phyloP scores from a whole-genome alignment of 2,797 vertebrate species.

The Lutjanus argentimaculatus region DNA sequence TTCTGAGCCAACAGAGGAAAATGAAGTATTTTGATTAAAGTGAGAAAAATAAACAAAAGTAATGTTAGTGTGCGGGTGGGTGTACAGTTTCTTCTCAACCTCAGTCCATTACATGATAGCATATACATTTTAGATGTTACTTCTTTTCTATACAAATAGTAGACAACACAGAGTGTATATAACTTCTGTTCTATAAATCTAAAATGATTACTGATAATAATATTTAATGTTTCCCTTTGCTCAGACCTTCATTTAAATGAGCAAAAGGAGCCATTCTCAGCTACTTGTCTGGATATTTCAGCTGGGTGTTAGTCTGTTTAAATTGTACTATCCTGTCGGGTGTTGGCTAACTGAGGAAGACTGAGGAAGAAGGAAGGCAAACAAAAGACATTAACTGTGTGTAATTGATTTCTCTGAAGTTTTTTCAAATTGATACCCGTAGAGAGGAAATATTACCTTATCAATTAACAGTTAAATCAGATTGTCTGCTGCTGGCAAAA shows the following conservation, averaged over 20 bases:
- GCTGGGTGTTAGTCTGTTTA: not conserved
- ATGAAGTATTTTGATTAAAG: not conserved
- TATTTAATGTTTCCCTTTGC: not conserved
- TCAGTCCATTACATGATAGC: not conserved
- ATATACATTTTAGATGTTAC: not conserved
- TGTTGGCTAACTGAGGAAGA: not conserved
- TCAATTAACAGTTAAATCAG: slow-evolving; percentile 23
- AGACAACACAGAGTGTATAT: not conserved
- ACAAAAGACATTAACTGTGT: not conserved
- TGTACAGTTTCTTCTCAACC: not conserved
- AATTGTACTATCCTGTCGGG: not conserved
- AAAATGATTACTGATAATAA: not conserved
- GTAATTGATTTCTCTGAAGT: slow-evolving; percentile 33
- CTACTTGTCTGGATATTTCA: slow-evolving; percentile 4
- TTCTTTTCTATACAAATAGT: no score
- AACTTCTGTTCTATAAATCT: not conserved
- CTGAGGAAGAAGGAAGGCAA: not conserved
- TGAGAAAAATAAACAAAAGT: not conserved
- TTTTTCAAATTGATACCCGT: slow-evolving; percentile 13
- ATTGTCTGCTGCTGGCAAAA: slow-evolving; percentile 14
- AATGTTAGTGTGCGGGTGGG: not conserved
- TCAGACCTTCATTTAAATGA: not conserved
- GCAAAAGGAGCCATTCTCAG: not conserved
- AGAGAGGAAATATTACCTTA: slow-evolving; percentile 27
- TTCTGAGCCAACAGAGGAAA: not conserved